phyloP scores from a whole-genome alignment of 2,797 vertebrate species.

The Acanthiza pusilla region DNA sequence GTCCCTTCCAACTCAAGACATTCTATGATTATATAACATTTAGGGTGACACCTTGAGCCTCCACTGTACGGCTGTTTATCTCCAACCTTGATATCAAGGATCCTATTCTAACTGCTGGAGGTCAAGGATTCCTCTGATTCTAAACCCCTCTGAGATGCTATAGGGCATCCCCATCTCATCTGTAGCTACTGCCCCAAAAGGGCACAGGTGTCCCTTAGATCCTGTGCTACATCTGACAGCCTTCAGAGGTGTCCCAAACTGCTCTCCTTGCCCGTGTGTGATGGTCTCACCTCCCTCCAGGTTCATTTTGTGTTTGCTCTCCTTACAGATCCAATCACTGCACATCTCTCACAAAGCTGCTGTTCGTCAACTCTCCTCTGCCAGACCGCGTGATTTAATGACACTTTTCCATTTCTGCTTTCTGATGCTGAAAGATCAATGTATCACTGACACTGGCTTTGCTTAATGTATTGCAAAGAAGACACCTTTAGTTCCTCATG shows the following conservation, averaged over 20 bases:
- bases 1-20: background rate
- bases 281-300: background rate
- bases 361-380: background rate
- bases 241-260: background rate
- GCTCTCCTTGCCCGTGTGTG: accelerated
- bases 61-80: background rate
- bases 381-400: background rate
- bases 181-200: background rate
- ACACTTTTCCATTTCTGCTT: background rate
- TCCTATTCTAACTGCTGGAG: background rate
- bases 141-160: background rate
- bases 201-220: accelerated
- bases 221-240: background rate
- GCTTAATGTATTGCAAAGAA: background rate
- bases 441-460: background rate
- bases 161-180: background rate
- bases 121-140: background rate
- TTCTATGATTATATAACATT: background rate
- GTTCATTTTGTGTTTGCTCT: background rate
- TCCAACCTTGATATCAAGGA: background rate
- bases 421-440: background rate
- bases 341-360: background rate
- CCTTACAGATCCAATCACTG: background rate
- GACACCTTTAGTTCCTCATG: background rate
- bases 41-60: background rate